Base-by-base conservation (phyloP, 1,140 invertebrate genomes). In the Pteromalus puparum region DNA sequence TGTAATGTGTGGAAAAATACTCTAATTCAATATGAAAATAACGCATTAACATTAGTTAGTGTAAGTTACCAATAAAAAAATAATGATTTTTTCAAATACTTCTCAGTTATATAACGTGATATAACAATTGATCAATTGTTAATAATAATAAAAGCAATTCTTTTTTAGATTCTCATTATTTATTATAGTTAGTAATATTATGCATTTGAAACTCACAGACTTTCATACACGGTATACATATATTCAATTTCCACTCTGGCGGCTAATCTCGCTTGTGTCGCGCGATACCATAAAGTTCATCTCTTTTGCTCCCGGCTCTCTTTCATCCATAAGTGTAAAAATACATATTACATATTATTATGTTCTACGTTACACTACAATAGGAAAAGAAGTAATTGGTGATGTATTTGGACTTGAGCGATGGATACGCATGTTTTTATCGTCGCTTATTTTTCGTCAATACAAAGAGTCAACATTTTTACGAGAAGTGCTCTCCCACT, bases 151-250 rank as follows among this genome's bases (percentile, higher is more conserved):
- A 1, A 53, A 73, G 2, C 26, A n/a, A 61, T 48, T 18, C 70
- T 28, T 61, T 61, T 73, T 70, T 10, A 18, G 18, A 28, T 81
- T 81, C n/a, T 74, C 67, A 74, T 13, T 18, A 65, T 82, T 85
- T 85, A 81, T 81, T 85, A n/a, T n/a, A 81, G 38, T 84, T 85
- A 81, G 26, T 76, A 75, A 48, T 72, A 85, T 85, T 85, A 85
- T 85, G 78, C 73, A 76, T 68, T 75, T 76, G 18, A 67, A 67
- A 79, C 68, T 84, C 83, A 81, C 83, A 85, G 65, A 81, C 65
- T 73, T 70, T 48, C 83, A 21, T 68, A 84, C 68, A 75, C 72
- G 68, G 24, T 42, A n/a, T 83, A 80, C 75, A 77, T 70, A 83
- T 83, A 83, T 78, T 68, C 26, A 42, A 21, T 61, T 46, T 46